These are phyloP conservation scores for Paracentrotus lividus DNA, from an alignment of 53 echinoderm and acorn worm species.

Conservation along the genomic window DNA sequence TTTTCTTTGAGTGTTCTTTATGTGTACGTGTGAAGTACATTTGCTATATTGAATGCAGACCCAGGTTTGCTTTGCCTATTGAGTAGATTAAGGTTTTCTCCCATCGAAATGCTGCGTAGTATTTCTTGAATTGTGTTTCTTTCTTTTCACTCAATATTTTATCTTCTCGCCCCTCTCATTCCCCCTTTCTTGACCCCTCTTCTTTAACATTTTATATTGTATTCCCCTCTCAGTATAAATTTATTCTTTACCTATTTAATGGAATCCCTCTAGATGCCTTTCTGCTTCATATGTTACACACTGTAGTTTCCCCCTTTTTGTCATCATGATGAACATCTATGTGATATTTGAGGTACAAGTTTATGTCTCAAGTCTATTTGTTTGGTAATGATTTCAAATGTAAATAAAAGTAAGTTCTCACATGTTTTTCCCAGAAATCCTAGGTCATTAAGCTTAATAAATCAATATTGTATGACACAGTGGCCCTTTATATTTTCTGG, in stretches of 20 bases:
- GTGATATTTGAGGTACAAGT: too few species aligned
- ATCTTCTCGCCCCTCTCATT: not conserved
- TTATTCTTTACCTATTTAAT: too few species aligned
- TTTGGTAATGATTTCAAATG: not conserved
- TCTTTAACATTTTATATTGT: not conserved
- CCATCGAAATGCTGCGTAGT: not conserved
- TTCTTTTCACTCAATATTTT: not conserved
- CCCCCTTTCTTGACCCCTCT: not conserved
- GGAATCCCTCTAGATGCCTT: not conserved
- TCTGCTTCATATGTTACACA: too few species aligned
- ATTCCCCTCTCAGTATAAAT: not conserved
- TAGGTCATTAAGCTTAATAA: not conserved
- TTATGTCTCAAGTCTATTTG: too few species aligned
- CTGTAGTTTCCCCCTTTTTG: too few species aligned
- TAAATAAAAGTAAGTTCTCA: not conserved
- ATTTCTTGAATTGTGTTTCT: not conserved
- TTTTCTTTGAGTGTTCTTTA: constrained; percentile 34
- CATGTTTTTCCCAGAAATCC: not conserved
- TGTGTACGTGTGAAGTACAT: constrained; percentile 51
- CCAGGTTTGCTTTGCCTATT: constrained; percentile 18
- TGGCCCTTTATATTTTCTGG: not conserved
- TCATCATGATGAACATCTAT: too few species aligned
- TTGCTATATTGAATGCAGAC: not conserved
- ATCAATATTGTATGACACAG: not conserved
- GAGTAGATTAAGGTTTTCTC: constrained; percentile 20